These are phyloP conservation scores for Agrotis exclamationis DNA, from an alignment of 2,888 invertebrate species.

Conservation along the genomic window DNA sequence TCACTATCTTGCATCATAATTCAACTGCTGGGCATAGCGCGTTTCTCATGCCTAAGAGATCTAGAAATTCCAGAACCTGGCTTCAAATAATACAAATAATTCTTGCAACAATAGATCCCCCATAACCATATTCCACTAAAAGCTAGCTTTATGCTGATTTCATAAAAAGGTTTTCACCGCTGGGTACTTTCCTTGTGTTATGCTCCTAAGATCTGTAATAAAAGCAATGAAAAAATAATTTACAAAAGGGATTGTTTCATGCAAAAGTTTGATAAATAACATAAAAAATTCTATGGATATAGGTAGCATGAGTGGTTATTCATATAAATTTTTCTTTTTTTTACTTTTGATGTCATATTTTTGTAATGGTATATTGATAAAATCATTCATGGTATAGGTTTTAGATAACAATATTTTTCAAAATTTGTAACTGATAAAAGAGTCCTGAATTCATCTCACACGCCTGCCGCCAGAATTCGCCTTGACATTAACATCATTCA, in stretches of 20 bases:
- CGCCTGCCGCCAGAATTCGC: not conserved
- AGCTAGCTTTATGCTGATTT: not conserved
- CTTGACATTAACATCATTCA: conserved; percentile 4
- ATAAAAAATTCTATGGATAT: not conserved
- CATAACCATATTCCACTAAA: not conserved
- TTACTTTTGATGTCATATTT: not conserved
- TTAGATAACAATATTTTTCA: too few relatives aligned
- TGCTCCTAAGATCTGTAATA: too few relatives aligned
- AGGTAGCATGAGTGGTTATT: too few relatives aligned
- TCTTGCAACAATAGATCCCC: not conserved
- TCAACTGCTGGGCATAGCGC: not conserved
- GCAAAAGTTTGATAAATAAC: not conserved
- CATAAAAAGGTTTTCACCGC: not conserved
- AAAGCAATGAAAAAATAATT: not conserved
- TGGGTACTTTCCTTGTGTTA: too few relatives aligned
- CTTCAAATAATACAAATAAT: not conserved
- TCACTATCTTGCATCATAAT: not conserved
- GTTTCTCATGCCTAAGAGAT: not conserved
- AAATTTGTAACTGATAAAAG: not conserved
- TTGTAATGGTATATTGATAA: not conserved
- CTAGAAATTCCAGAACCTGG: too few relatives aligned
- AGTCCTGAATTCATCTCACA: not conserved
- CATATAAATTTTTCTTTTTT: too few relatives aligned
- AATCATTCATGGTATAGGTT: not conserved
- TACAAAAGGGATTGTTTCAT: not conserved